These are phyloP conservation scores for Chionis minor DNA, from an alignment of 2,113 vertebrate genomes.

Conservation along the genomic window DNA sequence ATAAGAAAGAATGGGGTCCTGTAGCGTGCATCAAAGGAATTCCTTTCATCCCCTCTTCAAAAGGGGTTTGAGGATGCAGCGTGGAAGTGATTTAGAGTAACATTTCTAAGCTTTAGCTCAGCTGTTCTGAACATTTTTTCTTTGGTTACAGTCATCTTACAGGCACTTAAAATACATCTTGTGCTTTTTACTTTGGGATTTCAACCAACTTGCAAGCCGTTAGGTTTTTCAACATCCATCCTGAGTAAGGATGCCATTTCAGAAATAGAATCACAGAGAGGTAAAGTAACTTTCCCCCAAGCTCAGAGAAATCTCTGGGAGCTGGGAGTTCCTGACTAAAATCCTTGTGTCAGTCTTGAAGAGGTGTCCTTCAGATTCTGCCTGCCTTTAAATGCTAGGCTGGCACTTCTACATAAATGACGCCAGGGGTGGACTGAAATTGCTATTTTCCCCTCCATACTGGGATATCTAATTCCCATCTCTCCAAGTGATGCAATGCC, in stretches of 20 bases:
- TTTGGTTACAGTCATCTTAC: background rate
- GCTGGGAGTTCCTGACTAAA: rapidly evolving
- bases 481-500: background rate
- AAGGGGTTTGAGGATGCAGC: background rate
- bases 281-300: background rate
- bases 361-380: background rate
- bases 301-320: background rate
- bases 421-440: background rate
- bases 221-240: background rate
- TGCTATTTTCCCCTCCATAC: background rate
- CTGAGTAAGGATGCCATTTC: background rate
- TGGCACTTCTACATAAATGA: background rate
- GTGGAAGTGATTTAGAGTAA: background rate
- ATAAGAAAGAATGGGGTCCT: background rate
- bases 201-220: background rate
- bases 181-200: background rate
- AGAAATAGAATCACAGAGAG: background rate
- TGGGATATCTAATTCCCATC: background rate
- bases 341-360: background rate
- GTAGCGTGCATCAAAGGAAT: background rate
- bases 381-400: background rate
- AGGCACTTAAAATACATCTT: background rate
- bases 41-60: background rate
- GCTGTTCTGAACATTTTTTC: background rate
- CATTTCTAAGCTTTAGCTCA: background rate